Evolutionary conservation across 2,113 vertebrate species (phyloP), one percentile per base, ranked within the genome.

Genomic region (Cricetomys ansorgei): DNA sequence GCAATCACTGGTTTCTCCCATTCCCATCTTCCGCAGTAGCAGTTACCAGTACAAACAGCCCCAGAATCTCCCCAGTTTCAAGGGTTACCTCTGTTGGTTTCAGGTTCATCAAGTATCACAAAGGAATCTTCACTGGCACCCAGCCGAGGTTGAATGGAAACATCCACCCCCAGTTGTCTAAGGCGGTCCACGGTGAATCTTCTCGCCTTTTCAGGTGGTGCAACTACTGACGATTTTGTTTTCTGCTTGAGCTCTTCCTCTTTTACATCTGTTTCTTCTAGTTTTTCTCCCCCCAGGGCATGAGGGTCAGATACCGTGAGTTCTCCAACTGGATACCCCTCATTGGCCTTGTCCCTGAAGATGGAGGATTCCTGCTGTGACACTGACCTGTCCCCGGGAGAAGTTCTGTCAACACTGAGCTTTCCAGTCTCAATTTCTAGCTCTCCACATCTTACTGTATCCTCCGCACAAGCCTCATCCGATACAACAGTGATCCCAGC

Each of bases 81-180:
- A 96, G 77, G 25, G 80, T 95, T 98, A 99, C 99, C 99, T 96
- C 98, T 98, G 98, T 99, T 99, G 34, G 98, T 96, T 77, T 98
- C 98, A 2, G 98, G 98, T 27, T 99, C 99, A 13, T 99, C 99
- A 0, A 99, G 99, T 93, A 99, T 98, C 88, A 99, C 98, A 94
- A 99, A 99, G 48, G 98, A 98, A 31, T 99, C 99, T 0, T 99
- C 98, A 86, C 98, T 98, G 16, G 99, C 98, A 94, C 98, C 99
- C 92, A 99, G 97, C 72, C 98, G 99, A n/a, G 99, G 99, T 40
- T 99, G 98, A 70, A 99, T 98, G 1, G 99, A 99, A 57, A 99
- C 99, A 75, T 99, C 98, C 55, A 99, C 95, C 43, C 99, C 99
- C 57, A 99, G 98, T 27, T 99, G 98, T 93, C 98, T 99, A 69